phyloP scores from a whole-genome alignment of 2,113 vertebrate species.

The Felis chaus region DNA sequence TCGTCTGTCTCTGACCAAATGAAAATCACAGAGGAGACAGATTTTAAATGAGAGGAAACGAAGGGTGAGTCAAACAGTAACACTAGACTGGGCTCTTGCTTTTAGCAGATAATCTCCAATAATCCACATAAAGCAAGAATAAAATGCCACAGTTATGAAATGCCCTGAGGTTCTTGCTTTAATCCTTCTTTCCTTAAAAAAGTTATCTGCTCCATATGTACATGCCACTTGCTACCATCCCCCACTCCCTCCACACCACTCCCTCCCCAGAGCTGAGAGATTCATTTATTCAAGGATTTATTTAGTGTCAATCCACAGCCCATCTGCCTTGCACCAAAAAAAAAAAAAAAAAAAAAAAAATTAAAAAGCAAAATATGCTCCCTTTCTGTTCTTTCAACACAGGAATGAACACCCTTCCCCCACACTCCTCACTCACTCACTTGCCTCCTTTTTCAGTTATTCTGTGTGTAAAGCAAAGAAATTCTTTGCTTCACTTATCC shows the following conservation, averaged over 20 bases:
- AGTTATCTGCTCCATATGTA: slow-evolving; percentile 60
- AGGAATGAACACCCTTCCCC: slow-evolving; percentile 16
- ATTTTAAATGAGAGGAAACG: slow-evolving; percentile 44
- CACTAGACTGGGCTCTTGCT: slow-evolving; percentile 15
- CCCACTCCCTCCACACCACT: background rate
- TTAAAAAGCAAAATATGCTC: slow-evolving; percentile 44
- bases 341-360: background rate
- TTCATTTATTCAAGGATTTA: slow-evolving; percentile 70
- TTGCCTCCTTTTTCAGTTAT: slow-evolving; percentile 15
- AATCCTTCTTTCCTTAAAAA: slow-evolving; percentile 59
- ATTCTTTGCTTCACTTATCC: background rate
- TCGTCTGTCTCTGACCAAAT: background rate
- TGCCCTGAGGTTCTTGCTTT: slow-evolving; percentile 52
- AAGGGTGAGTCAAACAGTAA: slow-evolving; percentile 34
- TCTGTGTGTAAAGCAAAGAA: slow-evolving; percentile 56
- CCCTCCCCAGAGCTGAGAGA: background rate
- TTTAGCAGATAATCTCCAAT: slow-evolving; percentile 62
- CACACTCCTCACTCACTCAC: background rate
- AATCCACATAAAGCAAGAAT: slow-evolving; percentile 58
- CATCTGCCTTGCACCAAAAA: slow-evolving; percentile 42
- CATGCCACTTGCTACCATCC: background rate
- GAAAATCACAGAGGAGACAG: background rate
- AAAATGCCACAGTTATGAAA: slow-evolving; percentile 62
- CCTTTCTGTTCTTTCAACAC: slow-evolving; percentile 54
- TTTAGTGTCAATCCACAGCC: slow-evolving; percentile 63